phyloP scores from a whole-genome alignment of 2,113 vertebrate species.

The Mus pahari region DNA sequence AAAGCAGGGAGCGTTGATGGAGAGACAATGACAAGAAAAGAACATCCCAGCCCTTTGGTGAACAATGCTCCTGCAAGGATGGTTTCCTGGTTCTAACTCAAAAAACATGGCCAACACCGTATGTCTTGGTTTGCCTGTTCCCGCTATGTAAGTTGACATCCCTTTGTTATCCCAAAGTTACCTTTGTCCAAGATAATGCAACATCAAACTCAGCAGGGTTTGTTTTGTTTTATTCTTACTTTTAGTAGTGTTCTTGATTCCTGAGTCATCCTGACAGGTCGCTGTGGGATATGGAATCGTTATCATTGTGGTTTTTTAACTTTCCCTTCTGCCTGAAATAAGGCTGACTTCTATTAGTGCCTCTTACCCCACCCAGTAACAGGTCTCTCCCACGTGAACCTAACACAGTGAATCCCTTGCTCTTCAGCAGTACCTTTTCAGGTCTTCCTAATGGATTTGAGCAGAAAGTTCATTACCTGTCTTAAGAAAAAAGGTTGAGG shows the following conservation, averaged over 20 bases:
- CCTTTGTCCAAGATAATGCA: background rate
- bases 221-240: slow-evolving; percentile 14
- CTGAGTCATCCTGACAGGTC: slow-evolving; percentile 23
- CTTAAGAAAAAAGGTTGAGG: background rate
- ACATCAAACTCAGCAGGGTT: background rate
- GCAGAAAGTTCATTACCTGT: slow-evolving; percentile 76
- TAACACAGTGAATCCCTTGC: background rate
- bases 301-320: background rate
- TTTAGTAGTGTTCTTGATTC: slow-evolving; percentile 12
- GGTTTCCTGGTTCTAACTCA: background rate
- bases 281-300: background rate
- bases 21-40: slow-evolving; percentile 40
- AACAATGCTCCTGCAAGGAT: background rate
- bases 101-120: background rate
- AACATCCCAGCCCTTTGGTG: background rate
- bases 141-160: background rate
- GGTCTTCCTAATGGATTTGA: slow-evolving; percentile 68
- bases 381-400: background rate
- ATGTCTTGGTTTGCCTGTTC: background rate
- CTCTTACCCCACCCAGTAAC: background rate
- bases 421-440: slow-evolving; percentile 2
- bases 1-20: slow-evolving; percentile 36
- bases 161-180: too few relatives aligned
- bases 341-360: background rate
- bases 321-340: slow-evolving; percentile 42